These are phyloP conservation scores for Rhinella marina DNA, from an alignment of 2,797 vertebrate genomes.

Conservation along the genomic window DNA sequence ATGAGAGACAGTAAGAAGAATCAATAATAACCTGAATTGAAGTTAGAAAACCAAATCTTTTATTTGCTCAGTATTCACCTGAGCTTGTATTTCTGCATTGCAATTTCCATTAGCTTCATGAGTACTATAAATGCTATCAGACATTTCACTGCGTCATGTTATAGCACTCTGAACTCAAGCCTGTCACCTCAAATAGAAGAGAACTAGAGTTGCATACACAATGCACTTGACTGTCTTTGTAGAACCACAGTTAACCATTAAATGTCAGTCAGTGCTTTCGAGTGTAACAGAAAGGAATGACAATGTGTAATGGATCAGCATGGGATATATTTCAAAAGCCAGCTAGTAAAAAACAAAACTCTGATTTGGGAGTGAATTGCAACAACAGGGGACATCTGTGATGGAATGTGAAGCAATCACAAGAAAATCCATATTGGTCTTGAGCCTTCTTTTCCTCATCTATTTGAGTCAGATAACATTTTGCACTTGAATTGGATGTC, in stretches of 20 bases:
- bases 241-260: constrained; percentile 18
- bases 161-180: constrained; percentile 9
- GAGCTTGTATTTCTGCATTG: background rate
- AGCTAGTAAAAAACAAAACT: background rate
- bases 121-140: constrained; percentile 9
- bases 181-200: constrained; percentile 16
- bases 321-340: constrained; percentile 11
- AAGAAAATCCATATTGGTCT: constrained; percentile 12
- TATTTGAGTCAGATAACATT: constrained; percentile 39
- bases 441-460: constrained; percentile 39
- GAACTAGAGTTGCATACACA: background rate
- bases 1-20: background rate
- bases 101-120: background rate
- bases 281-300: constrained; percentile 15
- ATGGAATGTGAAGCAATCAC: constrained; percentile 30
- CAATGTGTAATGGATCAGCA: constrained; percentile 22
- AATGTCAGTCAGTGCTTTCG: constrained; percentile 20
- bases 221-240: constrained; percentile 17
- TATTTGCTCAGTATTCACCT: background rate
- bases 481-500: background rate
- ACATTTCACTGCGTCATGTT: constrained; percentile 10
- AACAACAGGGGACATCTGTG: constrained; percentile 12
- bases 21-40: background rate
- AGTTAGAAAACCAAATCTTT: background rate
- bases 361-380: background rate